These are phyloP conservation scores for Hemithea aestivaria DNA, from an alignment of 2,888 invertebrate species.

Conservation along the genomic window DNA sequence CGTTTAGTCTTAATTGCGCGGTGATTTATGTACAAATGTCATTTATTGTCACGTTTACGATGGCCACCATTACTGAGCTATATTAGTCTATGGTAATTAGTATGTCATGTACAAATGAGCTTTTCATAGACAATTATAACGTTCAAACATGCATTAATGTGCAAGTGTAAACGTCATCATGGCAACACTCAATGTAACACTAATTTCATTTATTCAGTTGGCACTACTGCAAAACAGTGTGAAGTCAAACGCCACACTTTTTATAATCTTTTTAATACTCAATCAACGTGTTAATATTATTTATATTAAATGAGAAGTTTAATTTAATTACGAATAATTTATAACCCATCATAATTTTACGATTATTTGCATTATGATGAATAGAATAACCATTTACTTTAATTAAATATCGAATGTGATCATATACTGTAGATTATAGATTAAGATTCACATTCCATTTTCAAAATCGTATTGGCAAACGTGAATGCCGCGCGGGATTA, in stretches of 20 bases:
- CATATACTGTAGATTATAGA: constrained; percentile 1
- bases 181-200: constrained; percentile 4
- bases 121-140: constrained; percentile 8
- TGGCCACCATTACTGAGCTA: constrained; percentile 20
- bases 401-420: constrained; percentile 3
- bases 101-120: not conserved
- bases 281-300: no score
- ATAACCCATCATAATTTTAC: constrained; percentile 2
- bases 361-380: constrained; percentile 11
- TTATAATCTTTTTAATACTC: no score
- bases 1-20: constrained; percentile 29
- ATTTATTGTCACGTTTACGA: constrained; percentile 26
- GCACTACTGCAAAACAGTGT: not conserved
- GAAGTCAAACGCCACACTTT: not conserved
- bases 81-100: constrained; percentile 6
- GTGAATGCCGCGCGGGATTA: constrained; percentile 34
- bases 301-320: no score
- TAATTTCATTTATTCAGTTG: not conserved
- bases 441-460: constrained; percentile 22
- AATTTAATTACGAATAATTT: constrained; percentile 4
- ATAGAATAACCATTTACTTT: not conserved
- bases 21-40: constrained; percentile 26
- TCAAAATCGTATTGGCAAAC: constrained; percentile 24
- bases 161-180: constrained; percentile 12
- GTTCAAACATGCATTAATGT: constrained; percentile 7